A percentile compares a stretch with the other conserved stretches of the same genome.
Evolutionary conservation across 2,888 invertebrate genomes (phyloP).

Genomic region (Scaptomyza reducta): DNA sequence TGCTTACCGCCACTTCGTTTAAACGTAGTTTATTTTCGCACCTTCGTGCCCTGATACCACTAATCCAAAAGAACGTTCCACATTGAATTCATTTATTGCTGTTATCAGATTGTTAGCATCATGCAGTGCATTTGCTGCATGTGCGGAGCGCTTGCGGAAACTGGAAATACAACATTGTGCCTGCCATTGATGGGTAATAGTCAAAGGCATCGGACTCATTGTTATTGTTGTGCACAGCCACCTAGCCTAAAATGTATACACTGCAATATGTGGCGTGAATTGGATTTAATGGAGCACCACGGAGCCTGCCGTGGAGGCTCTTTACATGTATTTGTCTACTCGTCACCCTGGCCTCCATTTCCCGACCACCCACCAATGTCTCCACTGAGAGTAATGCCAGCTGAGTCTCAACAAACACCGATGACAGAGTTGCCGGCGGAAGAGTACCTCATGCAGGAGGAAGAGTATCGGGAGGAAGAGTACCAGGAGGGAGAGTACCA

Average conservation of each 20-base stretch:
- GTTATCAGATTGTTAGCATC: background rate
- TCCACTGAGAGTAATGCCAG: background rate
- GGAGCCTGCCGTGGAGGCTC: background rate
- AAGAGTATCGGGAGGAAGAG: background rate
- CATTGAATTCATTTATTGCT: background rate
- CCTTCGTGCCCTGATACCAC: background rate
- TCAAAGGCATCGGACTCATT: conserved; percentile 16
- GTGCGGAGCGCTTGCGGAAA: conserved; percentile 11
- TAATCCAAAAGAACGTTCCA: background rate
- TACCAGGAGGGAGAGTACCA: background rate
- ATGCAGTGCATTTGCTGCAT: conserved; percentile 30
- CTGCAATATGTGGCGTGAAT: conserved; percentile 27
- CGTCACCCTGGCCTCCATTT: conserved; percentile 49
- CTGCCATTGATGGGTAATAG: background rate
- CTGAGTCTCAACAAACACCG: no score
- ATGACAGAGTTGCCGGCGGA: no score
- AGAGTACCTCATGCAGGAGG: background rate
- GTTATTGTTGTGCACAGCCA: conserved; percentile 45
- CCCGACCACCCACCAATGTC: conserved; percentile 8
- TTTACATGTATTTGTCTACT: conserved; percentile 31
- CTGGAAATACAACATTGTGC: background rate
- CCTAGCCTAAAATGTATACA: conserved; percentile 42
- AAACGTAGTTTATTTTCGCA: no score
- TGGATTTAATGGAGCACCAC: conserved; percentile 17
- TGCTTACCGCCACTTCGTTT: no score